These are phyloP conservation scores for Tachysurus fulvidraco DNA, from an alignment of 2,113 vertebrate species.

Conservation along the genomic window DNA sequence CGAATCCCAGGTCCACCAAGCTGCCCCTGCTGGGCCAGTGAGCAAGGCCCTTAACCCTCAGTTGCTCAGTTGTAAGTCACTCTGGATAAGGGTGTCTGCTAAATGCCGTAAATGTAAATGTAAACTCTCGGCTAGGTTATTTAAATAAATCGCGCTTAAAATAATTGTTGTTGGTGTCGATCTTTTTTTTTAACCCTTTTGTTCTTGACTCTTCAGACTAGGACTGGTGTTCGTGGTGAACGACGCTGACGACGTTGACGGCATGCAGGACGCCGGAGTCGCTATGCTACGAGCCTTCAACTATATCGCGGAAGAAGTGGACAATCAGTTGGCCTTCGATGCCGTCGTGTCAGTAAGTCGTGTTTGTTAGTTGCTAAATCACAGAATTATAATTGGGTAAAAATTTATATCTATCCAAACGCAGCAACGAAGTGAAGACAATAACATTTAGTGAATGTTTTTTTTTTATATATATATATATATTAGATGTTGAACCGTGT, in stretches of 20 bases:
- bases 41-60: no score
- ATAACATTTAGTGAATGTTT: background rate
- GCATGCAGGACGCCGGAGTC: constrained; percentile 89
- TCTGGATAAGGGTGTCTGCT: no score
- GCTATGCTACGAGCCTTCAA: constrained; percentile 90
- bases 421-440: background rate
- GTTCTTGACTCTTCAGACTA: constrained; percentile 64
- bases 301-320: constrained; percentile 88
- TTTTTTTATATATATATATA: background rate
- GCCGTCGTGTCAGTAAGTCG: constrained; percentile 83
- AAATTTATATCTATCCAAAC: background rate
- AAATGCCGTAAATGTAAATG: no score
- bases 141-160: background rate
- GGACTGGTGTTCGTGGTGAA: constrained; percentile 94
- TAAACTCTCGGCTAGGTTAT: background rate
- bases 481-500: constrained; percentile 87
- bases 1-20: no score
- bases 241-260: constrained; percentile 85
- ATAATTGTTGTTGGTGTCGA: constrained; percentile 13
- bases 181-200: background rate
- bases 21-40: no score
- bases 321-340: constrained; percentile 88
- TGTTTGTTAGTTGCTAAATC: background rate
- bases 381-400: no score
- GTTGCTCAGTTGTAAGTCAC: no score